Evolutionary conservation across 2,888 invertebrate genomes (phyloP).

Genomic region (Protodeltote pygarga): DNA sequence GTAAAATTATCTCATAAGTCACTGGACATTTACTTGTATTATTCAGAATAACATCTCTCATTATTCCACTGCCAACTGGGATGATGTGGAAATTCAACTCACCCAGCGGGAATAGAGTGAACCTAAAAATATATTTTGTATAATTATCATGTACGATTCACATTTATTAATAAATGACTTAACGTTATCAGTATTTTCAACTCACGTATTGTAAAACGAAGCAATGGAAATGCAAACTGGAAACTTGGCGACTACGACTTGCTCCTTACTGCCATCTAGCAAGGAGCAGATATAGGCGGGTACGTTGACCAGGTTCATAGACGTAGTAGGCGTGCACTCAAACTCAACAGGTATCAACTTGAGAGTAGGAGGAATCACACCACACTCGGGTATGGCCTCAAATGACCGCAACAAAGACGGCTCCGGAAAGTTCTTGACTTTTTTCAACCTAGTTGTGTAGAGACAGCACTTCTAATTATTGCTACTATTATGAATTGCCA

Average conservation of each 20-base stretch:
- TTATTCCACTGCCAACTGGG: constrained; percentile 80
- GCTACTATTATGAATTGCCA: no score
- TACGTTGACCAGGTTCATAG: constrained; percentile 74
- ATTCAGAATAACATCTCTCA: constrained; percentile 85
- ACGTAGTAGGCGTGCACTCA: constrained; percentile 75
- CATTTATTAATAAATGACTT: background rate
- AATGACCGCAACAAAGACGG: constrained; percentile 73
- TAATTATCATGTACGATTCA: background rate
- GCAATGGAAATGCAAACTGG: constrained; percentile 78
- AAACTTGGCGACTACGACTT: constrained; percentile 81
- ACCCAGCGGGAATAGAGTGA: constrained; percentile 85
- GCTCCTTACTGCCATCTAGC: constrained; percentile 77
- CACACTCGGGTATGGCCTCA: constrained; percentile 68
- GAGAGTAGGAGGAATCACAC: constrained; percentile 65
- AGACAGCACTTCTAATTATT: no score
- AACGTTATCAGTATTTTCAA: constrained; percentile 1
- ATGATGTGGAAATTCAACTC: constrained; percentile 88
- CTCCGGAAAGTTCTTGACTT: constrained; percentile 80
- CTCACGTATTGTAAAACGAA: constrained; percentile 83
- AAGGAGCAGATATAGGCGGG: constrained; percentile 77
- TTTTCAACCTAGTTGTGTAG: constrained; percentile 71
- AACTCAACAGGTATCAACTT: constrained; percentile 71
- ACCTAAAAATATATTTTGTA: constrained; percentile 68
- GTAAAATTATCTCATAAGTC: constrained; percentile 78
- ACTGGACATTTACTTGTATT: constrained; percentile 88